Conservation (phyloP, 2,797 vertebrate species). For the Gastrophryne carolinensis region DNA sequence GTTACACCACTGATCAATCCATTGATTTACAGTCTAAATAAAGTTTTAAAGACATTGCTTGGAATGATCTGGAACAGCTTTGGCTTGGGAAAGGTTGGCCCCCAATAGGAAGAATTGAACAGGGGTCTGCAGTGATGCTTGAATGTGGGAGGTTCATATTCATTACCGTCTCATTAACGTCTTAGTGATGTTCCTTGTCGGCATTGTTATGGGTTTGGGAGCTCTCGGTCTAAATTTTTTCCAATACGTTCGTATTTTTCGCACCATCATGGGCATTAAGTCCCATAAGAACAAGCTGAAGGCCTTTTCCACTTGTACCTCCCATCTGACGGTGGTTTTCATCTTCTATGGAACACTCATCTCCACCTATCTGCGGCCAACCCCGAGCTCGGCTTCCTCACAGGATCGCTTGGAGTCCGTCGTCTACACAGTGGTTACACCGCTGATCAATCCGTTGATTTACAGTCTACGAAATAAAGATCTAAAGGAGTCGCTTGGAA, state of each 20-base stretch:
- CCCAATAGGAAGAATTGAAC: no score
- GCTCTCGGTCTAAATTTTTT: no score
- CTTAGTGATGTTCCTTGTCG: no score
- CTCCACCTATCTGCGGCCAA: conserved; percentile 35
- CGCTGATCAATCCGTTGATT: conserved; percentile 35
- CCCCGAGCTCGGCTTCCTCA: background rate
- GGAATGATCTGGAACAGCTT: background rate
- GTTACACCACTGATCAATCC: conserved; percentile 38
- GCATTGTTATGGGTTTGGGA: no score
- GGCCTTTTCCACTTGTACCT: no score
- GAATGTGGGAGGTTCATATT: no score
- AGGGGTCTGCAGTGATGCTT: no score
- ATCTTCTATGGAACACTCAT: no score
- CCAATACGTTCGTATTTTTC: no score
- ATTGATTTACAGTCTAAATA: conserved; percentile 40
- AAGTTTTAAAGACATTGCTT: conserved; percentile 26
- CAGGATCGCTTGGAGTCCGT: conserved; percentile 30
- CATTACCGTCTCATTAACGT: no score
- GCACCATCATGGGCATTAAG: no score
- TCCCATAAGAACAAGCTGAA: conserved; percentile 41
- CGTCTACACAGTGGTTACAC: conserved; percentile 38
- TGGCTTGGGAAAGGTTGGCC: background rate
- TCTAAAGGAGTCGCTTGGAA: conserved; percentile 14
- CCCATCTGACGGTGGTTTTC: no score
- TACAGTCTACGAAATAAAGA: conserved; percentile 46